These are phyloP conservation scores for Barnardius zonarius DNA, from an alignment of 2,113 vertebrate genomes.

Conservation along the genomic window DNA sequence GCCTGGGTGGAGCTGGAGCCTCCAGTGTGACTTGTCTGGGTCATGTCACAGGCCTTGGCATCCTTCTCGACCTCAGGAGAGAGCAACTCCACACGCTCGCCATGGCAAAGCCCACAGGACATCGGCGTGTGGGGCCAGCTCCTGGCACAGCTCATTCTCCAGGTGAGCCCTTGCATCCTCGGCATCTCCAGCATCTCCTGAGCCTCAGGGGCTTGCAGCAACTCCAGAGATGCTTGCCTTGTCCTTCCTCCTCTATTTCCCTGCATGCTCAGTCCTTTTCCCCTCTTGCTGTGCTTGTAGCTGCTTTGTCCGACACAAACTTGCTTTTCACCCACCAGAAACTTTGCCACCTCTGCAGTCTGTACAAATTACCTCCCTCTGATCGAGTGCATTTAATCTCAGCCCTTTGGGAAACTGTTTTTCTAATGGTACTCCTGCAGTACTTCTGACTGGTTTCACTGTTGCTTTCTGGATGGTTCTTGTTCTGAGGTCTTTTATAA, in stretches of 20 bases:
- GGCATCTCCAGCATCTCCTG: background rate
- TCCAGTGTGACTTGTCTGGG: background rate
- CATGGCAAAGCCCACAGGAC: background rate
- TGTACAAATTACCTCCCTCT: background rate
- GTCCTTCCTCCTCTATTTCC: background rate
- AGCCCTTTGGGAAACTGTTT: background rate
- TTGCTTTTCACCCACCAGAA: background rate
- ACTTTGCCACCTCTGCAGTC: background rate
- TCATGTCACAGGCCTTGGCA: background rate
- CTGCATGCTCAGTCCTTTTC: background rate
- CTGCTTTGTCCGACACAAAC: background rate
- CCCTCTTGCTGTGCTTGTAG: background rate
- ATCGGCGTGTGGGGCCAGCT: fast-evolving
- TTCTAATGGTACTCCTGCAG: background rate
- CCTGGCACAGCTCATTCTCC: background rate
- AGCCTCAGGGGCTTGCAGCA: background rate
- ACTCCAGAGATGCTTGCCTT: background rate
- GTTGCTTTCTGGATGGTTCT: background rate
- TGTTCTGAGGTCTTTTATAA: background rate
- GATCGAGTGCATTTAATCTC: background rate
- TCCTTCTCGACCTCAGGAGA: background rate
- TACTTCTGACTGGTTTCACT: background rate
- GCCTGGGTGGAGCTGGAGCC: background rate
- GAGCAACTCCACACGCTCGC: background rate
- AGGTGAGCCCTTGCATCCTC: background rate